Evolutionary conservation across 2,797 vertebrate species (phyloP), one percentile per base, ranked within the genome.

Genomic region (Xerus rutilus): DNA sequence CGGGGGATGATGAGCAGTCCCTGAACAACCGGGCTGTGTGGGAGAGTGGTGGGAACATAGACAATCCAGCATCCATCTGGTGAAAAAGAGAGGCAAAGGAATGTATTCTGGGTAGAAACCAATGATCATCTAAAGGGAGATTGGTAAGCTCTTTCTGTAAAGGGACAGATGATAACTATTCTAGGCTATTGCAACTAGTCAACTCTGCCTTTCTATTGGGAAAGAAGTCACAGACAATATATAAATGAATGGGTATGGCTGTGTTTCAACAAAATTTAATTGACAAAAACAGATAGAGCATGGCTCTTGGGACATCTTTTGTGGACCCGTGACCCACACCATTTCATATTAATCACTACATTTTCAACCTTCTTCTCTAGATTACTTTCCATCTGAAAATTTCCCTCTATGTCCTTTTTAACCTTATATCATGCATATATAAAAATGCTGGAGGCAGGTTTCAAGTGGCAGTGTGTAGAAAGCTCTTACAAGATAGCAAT

Each of bases 341-440:
- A 0, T 86, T 20, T 89, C 54, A 54, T 74, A 78, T n/a, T 70
- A 74, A 43, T 54, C 39, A 59, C 23, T n/a, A 7, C 30, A 87
- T 84, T 67, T 62, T 83, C 47, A 35, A 17, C 62, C 32, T 84
- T 84, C 23, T 39, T 1, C 43, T 39, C 18, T 93, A 85, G 49
- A n/a, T 88, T 81, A 84, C 69, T 86, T 89, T 93, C 45, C 39
- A 86, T 28, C 14, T 82, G 89, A 95, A 94, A 82, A 59, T 65
- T 52, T 52, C 32, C 13, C 4, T 76, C 57, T 13, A 15, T 86
- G 47, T 83, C 18, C 65, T 74, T 77, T 95, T 64, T 65, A 47
- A 49, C 43, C 35, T 86, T 57, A 92, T 67, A 85, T 92, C 23
- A 81, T 30, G 43, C 32, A 64, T 52, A 30, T 77, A 52, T 82